Percentiles rank a stretch among this genome's conserved stretches.
phyloP scores from a whole-genome alignment of 2,113 vertebrate genomes.

The Nycticebus coucang region DNA sequence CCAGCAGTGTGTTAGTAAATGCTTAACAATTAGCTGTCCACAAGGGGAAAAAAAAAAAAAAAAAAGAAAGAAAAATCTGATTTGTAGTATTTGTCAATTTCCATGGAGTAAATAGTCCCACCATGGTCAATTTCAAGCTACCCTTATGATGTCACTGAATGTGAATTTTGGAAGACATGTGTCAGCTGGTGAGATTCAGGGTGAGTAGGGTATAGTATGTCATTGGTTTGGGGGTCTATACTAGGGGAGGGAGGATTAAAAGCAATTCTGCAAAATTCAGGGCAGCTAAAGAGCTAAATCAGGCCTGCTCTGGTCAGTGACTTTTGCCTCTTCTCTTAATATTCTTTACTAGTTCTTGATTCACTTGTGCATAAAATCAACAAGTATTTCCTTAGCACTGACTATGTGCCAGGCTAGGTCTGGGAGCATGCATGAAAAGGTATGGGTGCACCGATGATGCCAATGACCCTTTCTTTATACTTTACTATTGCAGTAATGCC shows the following conservation, averaged over 20 bases:
- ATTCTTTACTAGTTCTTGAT: neutral
- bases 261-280: neutral
- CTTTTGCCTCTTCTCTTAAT: neutral
- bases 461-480: neutral
- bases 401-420: neutral
- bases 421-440: too few species aligned
- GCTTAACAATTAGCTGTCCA: neutral
- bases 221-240: neutral
- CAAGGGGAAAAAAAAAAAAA: neutral
- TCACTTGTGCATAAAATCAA: neutral
- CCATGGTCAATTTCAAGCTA: neutral
- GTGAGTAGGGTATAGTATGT: too few species aligned
- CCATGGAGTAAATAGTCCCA: neutral
- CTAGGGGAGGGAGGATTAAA: neutral
- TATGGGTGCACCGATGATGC: rapidly evolving
- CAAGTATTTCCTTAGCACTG: neutral
- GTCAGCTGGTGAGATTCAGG: neutral
- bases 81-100: neutral
- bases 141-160: rapidly evolving
- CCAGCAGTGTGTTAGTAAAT: neutral
- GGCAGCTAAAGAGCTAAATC: neutral
- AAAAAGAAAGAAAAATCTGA: neutral
- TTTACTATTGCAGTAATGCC: rapidly evolving
- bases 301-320: neutral
- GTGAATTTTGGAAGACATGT: neutral